These are phyloP conservation scores for Gephyroberyx darwinii DNA, from an alignment of 2,797 vertebrate genomes.

Conservation along the genomic window DNA sequence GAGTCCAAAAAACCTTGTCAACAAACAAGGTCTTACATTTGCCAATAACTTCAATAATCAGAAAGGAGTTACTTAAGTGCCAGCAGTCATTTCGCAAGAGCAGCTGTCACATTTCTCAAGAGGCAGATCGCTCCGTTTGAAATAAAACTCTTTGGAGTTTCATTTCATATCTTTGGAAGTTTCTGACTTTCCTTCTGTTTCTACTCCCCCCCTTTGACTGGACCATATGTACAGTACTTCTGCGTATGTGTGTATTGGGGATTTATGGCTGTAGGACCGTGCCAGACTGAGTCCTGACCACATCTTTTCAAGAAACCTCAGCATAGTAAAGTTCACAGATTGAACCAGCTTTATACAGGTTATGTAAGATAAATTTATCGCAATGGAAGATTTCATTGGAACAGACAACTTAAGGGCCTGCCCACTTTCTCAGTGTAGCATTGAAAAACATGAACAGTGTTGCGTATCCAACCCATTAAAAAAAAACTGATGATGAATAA, in stretches of 20 bases:
- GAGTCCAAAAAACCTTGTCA: neutral
- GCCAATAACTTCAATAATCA: neutral
- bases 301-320: constrained; percentile 2
- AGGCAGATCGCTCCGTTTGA: neutral
- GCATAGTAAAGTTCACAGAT: neutral
- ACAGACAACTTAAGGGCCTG: neutral
- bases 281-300: constrained; percentile 12
- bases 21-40: neutral
- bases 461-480: neutral
- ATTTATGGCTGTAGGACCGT: constrained; percentile 7
- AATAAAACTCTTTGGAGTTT: neutral
- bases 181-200: neutral
- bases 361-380: neutral
- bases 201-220: neutral
- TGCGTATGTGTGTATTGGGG: constrained; percentile 1
- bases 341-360: neutral
- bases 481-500: neutral
- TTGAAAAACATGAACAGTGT: neutral
- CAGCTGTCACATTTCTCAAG: neutral
- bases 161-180: no score
- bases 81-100: neutral
- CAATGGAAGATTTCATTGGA: neutral
- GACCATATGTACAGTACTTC: neutral
- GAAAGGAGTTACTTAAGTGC: neutral
- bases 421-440: neutral